phyloP scores from a whole-genome alignment of 2,888 invertebrate genomes.

The Lithophane leautieri region DNA sequence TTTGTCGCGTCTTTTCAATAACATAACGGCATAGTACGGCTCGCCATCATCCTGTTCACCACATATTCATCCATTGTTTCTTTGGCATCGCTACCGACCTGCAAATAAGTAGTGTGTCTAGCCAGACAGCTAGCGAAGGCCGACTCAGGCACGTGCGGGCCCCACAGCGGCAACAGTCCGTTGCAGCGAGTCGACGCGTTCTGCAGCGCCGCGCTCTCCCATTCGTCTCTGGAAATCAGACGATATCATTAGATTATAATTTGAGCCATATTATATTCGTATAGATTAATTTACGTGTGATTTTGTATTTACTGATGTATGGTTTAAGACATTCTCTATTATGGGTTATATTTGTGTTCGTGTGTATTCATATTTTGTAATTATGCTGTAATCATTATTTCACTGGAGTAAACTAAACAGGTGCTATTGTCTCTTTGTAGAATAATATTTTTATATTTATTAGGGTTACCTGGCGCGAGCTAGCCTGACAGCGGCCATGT shows the following conservation, averaged over 20 bases:
- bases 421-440: no score
- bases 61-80: not conserved
- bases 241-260: not conserved
- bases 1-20: not conserved
- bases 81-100: slow-evolving; percentile 76
- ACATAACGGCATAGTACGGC: not conserved
- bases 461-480: slow-evolving; percentile 84
- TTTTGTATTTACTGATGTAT: no score
- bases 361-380: no score
- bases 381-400: no score
- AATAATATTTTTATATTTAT: no score
- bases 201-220: slow-evolving; percentile 99
- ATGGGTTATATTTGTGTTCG: no score
- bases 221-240: slow-evolving; percentile 94
- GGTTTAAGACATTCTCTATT: no score
- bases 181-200: slow-evolving; percentile 99
- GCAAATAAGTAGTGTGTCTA: slow-evolving; percentile 96
- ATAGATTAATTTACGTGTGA: no score
- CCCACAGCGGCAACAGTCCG: slow-evolving; percentile 98
- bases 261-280: no score
- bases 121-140: slow-evolving; percentile 98
- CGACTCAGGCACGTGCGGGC: slow-evolving; percentile 97
- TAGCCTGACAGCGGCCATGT: slow-evolving; percentile 97
- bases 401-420: no score
- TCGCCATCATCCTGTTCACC: no score